Evolutionary conservation across 2,113 vertebrate species (phyloP), one percentile per base, ranked within the genome.

Genomic region (Peromyscus leucopus): DNA sequence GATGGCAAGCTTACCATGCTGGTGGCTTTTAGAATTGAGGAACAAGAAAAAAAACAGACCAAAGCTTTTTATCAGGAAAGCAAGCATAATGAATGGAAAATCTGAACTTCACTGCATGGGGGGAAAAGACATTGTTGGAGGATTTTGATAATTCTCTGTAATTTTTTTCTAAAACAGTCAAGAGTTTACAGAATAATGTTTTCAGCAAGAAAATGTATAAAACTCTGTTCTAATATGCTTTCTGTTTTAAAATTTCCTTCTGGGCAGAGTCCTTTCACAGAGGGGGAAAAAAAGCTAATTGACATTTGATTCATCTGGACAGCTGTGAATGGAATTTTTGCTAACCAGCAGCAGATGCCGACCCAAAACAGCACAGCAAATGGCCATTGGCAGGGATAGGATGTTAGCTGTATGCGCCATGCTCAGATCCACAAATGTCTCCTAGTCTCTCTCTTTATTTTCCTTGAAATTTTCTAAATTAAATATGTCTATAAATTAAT

Each of bases 391-490:
- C 71, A 59, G 89, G 82, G 93, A 55, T 1, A 51, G 61, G 93
- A 84, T 93, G 79, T 48, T 83, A 87, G 72, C 51, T 74, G 46
- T 24, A 4, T 87, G 72, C 16, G 57, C 72, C 19, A 15, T 26
- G 55, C 86, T 89, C 86, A 36, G 15, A 84, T 42, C 92, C 75
- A 69, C 72, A 88, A 79, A 42, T 36, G 67, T 92, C 65, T 92
- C 63, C 10, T 55, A 55, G 74, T 28, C 61, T 83, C 80, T 72
- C 96, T 36, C 39, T 74, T 89, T 59, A 65, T 48, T 95, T 98
- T 98, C 96, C 97, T 98, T 98, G 90, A 96, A 98, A 90, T 95
- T 97, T 97, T 97, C 94, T 2, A 42, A 97, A 98, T 98, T 96
- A 98, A 97, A 98, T 97, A 97, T 91, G 89, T 97, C n/a, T 98